A percentile compares a stretch with the other conserved stretches of the same genome.
Evolutionary conservation across 2,797 vertebrate genomes (phyloP).

Genomic region (Chelon labrosus): DNA sequence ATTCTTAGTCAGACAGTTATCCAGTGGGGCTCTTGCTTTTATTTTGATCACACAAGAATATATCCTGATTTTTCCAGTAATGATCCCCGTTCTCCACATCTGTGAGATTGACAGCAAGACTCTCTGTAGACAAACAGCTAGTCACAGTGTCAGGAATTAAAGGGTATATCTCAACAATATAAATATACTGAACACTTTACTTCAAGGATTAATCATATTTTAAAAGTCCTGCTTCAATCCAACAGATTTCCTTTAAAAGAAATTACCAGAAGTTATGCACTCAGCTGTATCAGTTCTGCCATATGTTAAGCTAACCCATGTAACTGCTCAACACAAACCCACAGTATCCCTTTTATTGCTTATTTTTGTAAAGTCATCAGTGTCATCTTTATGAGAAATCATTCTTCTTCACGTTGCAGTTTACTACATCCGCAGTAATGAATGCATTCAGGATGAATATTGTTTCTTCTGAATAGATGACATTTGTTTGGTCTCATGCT

Average conservation of each 20-base stretch:
- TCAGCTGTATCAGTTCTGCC: constrained; percentile 3
- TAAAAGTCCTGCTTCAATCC: constrained; percentile 40
- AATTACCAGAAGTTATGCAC: constrained; percentile 18
- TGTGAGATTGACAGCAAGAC: constrained; percentile 54
- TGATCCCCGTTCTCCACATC: constrained; percentile 62
- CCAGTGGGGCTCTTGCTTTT: constrained; percentile 60
- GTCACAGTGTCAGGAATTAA: constrained; percentile 46
- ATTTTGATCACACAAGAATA: constrained; percentile 73
- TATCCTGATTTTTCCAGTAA: constrained; percentile 69
- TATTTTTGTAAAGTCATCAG: constrained; percentile 32
- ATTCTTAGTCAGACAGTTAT: constrained; percentile 68
- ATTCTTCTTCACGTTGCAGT: constrained; percentile 24
- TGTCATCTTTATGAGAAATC: constrained; percentile 23
- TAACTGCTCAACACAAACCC: constrained; percentile 39
- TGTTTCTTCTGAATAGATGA: constrained; percentile 18
- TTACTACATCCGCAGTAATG: constrained; percentile 11
- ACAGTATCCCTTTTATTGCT: constrained; percentile 16
- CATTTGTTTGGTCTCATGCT: constrained; percentile 42
- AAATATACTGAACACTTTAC: constrained; percentile 42
- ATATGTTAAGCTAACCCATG: constrained; percentile 1
- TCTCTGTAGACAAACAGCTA: constrained; percentile 55
- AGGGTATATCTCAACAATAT: constrained; percentile 41
- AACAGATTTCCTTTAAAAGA: constrained; percentile 35
- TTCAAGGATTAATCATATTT: constrained; percentile 57
- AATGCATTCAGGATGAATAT: constrained; percentile 12